Evolutionary conservation across 1,140 invertebrate genomes (phyloP).

Genomic region (Sipha flava): DNA sequence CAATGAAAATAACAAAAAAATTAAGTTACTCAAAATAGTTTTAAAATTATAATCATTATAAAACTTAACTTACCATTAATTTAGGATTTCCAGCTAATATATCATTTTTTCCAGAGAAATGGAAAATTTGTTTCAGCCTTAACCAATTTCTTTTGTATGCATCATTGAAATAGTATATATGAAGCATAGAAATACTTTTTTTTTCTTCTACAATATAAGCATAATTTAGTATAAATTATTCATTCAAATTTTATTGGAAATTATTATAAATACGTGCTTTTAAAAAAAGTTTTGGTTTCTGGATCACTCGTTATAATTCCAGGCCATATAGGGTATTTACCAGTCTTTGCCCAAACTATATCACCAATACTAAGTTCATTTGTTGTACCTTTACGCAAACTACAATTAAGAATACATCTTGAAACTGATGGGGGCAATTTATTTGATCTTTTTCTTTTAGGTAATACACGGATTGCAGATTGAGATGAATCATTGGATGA

Average conservation of each 20-base stretch:
- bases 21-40: too few relatives aligned
- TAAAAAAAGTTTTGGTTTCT: not conserved
- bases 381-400: not conserved
- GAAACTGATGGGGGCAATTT: not conserved
- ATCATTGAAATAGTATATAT: conserved; percentile 3
- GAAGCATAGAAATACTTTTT: not conserved
- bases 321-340: conserved; percentile 10
- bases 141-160: conserved; percentile 1
- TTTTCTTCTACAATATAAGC: not conserved
- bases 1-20: too few relatives aligned
- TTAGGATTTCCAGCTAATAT: not conserved
- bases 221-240: not conserved
- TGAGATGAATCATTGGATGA: not conserved
- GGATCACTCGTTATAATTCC: not conserved
- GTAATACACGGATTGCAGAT: too few relatives aligned
- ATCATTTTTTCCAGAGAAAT: not conserved
- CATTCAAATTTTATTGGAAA: not conserved
- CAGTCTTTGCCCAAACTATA: conserved; percentile 15
- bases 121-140: not conserved
- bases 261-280: not conserved
- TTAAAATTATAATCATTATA: not conserved
- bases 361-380: not conserved
- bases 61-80: not conserved
- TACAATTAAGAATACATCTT: not conserved
- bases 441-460: not conserved